These are phyloP conservation scores for Catotricha subobsoleta DNA, from an alignment of 2,888 invertebrate species.

Conservation along the genomic window DNA sequence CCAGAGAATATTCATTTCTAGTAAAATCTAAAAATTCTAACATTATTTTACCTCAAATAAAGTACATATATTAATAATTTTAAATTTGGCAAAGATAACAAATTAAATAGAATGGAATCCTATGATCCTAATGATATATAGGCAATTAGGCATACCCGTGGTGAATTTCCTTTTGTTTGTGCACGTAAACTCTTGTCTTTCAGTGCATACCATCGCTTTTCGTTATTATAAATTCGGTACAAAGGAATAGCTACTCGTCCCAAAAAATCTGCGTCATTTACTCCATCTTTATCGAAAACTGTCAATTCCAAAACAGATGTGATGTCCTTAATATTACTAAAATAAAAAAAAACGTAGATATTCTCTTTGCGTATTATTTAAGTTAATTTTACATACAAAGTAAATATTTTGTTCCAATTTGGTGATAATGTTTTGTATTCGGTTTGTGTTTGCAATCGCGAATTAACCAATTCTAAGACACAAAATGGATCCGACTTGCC, in stretches of 20 bases:
- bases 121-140: not conserved
- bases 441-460: constrained; percentile 91
- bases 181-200: constrained; percentile 87
- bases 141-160: constrained; percentile 39
- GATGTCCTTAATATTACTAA: constrained; percentile 83
- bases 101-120: no score
- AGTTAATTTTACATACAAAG: constrained; percentile 57
- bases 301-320: constrained; percentile 87
- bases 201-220: constrained; percentile 87
- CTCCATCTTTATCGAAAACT: constrained; percentile 93
- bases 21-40: constrained; percentile 38
- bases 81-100: no score
- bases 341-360: no score
- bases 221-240: constrained; percentile 68
- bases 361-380: no score
- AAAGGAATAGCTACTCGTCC: constrained; percentile 84
- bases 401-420: constrained; percentile 97
- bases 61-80: not conserved
- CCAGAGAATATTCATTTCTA: constrained; percentile 86
- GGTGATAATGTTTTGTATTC: constrained; percentile 95
- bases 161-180: constrained; percentile 79
- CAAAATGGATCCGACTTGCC: constrained; percentile 97
- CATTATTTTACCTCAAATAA: no score
- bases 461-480: constrained; percentile 86
- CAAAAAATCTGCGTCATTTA: constrained; percentile 94